Conservation (phyloP, 1,140 invertebrate genomes). For the Pseudomyrmex pallidus region DNA sequence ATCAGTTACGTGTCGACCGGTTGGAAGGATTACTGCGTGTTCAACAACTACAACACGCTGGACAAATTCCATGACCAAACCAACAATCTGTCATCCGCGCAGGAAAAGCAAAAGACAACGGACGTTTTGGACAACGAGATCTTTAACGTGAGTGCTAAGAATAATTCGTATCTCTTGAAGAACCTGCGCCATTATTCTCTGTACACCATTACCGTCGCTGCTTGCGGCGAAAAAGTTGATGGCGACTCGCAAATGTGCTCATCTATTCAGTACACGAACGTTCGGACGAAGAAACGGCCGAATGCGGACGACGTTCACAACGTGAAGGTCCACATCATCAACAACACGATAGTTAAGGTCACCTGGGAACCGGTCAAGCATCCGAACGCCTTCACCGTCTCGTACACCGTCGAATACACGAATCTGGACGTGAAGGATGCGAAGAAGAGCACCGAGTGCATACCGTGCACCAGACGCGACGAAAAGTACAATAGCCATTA, state of each 20-base stretch:
- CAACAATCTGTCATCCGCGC: constrained; percentile 53
- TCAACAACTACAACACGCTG: constrained; percentile 64
- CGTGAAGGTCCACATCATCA: constrained; percentile 72
- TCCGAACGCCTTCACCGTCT: constrained; percentile 88
- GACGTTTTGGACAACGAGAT: neutral
- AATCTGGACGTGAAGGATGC: constrained; percentile 79
- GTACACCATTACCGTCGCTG: constrained; percentile 85
- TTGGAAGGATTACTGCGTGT: constrained; percentile 73
- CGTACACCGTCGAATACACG: constrained; percentile 87
- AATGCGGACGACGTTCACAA: constrained; percentile 80
- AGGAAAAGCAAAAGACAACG: neutral
- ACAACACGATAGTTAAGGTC: constrained; percentile 81
- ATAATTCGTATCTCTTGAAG: constrained; percentile 73
- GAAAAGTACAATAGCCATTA: constrained; percentile 41
- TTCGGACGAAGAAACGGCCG: constrained; percentile 77
- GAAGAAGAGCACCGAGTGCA: constrained; percentile 73
- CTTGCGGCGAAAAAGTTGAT: constrained; percentile 81
- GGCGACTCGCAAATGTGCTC: constrained; percentile 75
- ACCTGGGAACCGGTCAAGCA: constrained; percentile 87
- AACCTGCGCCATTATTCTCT: constrained; percentile 83
- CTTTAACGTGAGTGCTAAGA: constrained; percentile 73
- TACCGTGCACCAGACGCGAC: constrained; percentile 37
- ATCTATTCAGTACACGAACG: constrained; percentile 74
- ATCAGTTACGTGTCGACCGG: constrained; percentile 67
- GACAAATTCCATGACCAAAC: constrained; percentile 57